Evolutionary conservation across 2,113 vertebrate species (phyloP).

Genomic region (Marcusenius ussheri): DNA sequence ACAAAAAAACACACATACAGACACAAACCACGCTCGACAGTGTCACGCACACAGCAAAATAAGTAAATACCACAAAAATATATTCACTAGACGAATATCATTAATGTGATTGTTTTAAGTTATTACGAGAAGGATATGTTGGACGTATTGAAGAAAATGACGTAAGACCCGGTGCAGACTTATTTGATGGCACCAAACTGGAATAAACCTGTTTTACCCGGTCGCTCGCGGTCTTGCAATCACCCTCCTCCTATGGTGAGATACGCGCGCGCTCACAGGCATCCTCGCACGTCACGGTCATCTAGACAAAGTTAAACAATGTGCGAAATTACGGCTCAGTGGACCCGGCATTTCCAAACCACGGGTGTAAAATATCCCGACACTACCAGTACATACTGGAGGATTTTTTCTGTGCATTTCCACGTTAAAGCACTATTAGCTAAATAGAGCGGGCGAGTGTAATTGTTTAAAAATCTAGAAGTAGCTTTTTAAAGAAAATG

Average conservation of each 20-base stretch:
- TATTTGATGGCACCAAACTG: conserved; percentile 30
- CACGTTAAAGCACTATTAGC: not conserved
- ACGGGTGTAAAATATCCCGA: not conserved
- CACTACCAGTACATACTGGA: too few relatives aligned
- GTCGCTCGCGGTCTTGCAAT: conserved; percentile 5
- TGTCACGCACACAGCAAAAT: not conserved
- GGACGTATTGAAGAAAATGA: not conserved
- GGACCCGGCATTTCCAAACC: not conserved
- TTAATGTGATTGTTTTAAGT: not conserved
- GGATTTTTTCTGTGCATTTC: not conserved
- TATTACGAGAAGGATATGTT: not conserved
- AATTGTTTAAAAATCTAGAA: not conserved
- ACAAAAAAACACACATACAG: not conserved
- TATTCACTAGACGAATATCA: not conserved
- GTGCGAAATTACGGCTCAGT: not conserved
- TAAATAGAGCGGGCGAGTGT: not conserved
- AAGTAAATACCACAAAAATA: not conserved
- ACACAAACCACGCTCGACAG: not conserved
- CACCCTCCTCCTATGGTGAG: not conserved
- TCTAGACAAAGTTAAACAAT: not conserved
- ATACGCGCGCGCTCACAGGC: conserved; percentile 12
- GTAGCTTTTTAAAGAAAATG: not conserved
- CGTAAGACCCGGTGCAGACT: not conserved
- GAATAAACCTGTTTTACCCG: conserved; percentile 46
- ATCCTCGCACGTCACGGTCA: not conserved